Base-by-base conservation (phyloP, 1,140 invertebrate species). In the Ephestia elutella region DNA sequence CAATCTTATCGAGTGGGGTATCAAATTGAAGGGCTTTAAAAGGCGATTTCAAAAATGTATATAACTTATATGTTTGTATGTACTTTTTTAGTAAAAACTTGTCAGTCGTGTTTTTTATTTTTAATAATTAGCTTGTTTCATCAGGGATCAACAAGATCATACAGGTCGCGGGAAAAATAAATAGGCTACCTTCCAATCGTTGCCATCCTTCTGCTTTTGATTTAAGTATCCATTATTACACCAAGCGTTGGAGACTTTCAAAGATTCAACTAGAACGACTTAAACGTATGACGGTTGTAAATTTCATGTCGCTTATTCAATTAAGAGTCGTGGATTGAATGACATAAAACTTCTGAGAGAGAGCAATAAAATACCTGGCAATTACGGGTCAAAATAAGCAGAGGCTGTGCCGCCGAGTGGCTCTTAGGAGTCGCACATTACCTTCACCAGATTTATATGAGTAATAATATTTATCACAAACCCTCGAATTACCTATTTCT, bases 231-330 rank as follows among this genome's bases (percentile, higher is more conserved):
- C 50, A 60, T 49, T 54, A 60, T 54, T 18, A 56, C 17, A 21
- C 19, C 25, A 53, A 17, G 20, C 57, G 53, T 51, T 64, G 53
- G 60, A 63, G 59, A 71, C 60, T 70, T 25, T 75, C 71, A 73
- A 71, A 74, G 64, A 69, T 75, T 64, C 62, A 77, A 78, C 73
- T 77, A 78, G 71, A 65, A 75, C 75, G 63, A 73, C 71, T 72
- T 73, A 72, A 83, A 80, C 65, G 68, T 80, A 87, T 78, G 75
- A 78, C 61, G 65, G 75, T 82, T 80, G 77, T 87, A 87, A 86
- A 84, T 85, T 83, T 80, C 71, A 71, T 73, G 73, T 80, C 75
- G 65, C 75, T 87, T 82, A 84, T 86, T 86, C 82, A 86, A 87
- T 87, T 84, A 84, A 80, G 79, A 82, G 68, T 77, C 75, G 74